Conservation (phyloP, 2,113 vertebrate genomes). For the Podocnemis expansa region DNA sequence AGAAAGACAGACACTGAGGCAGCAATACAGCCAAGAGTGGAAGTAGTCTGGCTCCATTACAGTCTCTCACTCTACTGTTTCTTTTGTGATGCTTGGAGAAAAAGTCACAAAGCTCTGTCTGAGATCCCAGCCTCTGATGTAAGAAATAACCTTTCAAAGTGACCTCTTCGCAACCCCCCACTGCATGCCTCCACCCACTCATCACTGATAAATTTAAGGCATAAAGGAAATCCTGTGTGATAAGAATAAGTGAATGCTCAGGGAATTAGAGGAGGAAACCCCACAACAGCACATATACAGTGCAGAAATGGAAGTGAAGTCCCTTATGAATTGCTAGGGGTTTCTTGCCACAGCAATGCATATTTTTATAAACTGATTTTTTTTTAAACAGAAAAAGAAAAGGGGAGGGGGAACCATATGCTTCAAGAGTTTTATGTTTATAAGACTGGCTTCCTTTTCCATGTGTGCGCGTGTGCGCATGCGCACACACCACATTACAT, state of each 20-base stretch:
- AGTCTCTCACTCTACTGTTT: neutral
- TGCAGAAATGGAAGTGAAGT: neutral
- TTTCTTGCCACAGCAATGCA: neutral
- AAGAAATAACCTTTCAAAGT: neutral
- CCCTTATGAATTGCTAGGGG: neutral
- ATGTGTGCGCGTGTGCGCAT: too few relatives aligned
- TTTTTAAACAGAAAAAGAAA: neutral
- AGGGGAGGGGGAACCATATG: neutral
- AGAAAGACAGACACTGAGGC: neutral
- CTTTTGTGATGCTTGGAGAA: neutral
- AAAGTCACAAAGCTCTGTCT: neutral
- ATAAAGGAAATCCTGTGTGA: rapidly evolving
- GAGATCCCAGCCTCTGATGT: neutral
- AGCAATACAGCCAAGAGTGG: neutral
- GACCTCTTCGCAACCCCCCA: neutral
- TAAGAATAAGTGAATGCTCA: rapidly evolving
- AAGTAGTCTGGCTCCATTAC: rapidly evolving
- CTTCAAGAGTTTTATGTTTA: conserved; percentile 1
- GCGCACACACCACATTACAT: neutral
- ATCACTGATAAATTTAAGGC: neutral
- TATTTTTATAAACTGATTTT: conserved; percentile 16
- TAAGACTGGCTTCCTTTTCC: conserved; percentile 6
- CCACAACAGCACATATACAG: rapidly evolving
- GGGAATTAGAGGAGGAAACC: neutral
- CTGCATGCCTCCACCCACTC: rapidly evolving